These are phyloP conservation scores for Cactoblastis cactorum DNA, from an alignment of 2,888 invertebrate genomes.

Conservation along the genomic window DNA sequence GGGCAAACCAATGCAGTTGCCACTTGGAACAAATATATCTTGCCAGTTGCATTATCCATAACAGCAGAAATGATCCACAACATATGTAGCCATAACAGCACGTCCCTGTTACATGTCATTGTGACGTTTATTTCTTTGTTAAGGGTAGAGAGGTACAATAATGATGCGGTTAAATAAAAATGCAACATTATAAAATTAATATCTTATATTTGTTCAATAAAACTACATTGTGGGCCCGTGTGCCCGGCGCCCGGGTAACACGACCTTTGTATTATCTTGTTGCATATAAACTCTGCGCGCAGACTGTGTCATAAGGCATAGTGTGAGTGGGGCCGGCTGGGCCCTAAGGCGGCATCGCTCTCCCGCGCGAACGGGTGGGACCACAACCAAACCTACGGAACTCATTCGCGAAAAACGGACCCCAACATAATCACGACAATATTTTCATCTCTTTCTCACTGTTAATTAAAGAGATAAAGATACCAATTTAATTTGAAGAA, in stretches of 20 bases:
- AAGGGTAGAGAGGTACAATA: not conserved
- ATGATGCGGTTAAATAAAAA: no score
- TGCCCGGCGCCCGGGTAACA: slow-evolving; percentile 78
- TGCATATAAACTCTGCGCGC: slow-evolving; percentile 79
- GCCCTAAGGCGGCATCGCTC: slow-evolving; percentile 16
- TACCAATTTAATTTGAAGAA: not conserved
- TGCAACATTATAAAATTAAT: slow-evolving; percentile 78
- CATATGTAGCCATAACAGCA: no score
- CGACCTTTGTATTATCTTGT: slow-evolving; percentile 78
- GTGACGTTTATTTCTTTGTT: no score
- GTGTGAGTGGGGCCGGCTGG: slow-evolving; percentile 53
- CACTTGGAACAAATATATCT: no score
- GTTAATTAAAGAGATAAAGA: not conserved
- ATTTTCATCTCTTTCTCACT: not conserved
- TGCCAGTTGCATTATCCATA: no score
- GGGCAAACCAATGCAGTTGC: no score
- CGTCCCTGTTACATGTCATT: no score
- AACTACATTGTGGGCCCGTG: slow-evolving; percentile 79
- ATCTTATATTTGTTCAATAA: slow-evolving; percentile 80
- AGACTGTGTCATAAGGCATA: slow-evolving; percentile 79
- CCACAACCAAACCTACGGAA: not conserved
- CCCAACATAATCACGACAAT: not conserved
- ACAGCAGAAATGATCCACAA: no score
- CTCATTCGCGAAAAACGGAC: not conserved
- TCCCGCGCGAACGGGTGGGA: not conserved